Conservation (phyloP, 1,140 invertebrate species). For the Penaeus vannamei region DNA sequence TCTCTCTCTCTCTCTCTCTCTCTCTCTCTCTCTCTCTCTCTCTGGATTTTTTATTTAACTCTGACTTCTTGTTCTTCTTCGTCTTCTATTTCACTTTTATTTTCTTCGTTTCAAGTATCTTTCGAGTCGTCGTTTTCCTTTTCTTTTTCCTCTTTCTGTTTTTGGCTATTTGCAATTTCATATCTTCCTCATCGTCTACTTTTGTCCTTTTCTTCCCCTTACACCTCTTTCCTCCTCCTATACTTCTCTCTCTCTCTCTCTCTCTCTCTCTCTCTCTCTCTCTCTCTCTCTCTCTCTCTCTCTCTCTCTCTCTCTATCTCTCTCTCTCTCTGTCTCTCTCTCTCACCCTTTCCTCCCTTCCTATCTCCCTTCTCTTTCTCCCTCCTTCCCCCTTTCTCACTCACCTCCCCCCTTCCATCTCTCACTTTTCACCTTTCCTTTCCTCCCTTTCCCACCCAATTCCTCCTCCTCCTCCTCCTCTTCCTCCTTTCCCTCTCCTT, state of each 20-base stretch:
- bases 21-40: too few species aligned
- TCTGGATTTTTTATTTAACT: too few species aligned
- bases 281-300: neutral
- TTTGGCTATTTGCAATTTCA: too few species aligned
- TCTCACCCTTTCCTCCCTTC: neutral
- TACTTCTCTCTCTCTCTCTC: neutral
- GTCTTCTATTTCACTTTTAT: too few species aligned
- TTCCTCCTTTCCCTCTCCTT: constrained; percentile 12
- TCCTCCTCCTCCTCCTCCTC: neutral
- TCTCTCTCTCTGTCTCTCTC: neutral
- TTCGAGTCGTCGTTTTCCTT: too few species aligned
- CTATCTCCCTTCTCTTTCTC: neutral
- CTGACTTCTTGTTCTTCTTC: too few species aligned
- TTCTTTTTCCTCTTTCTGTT: too few species aligned
- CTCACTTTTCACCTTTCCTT: neutral
- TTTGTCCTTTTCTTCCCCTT: too few species aligned
- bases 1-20: too few species aligned
- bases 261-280: neutral
- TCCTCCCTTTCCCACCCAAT: neutral
- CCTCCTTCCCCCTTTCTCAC: neutral
- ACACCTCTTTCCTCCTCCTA: neutral
- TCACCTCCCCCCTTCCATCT: neutral
- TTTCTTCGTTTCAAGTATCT: too few species aligned
- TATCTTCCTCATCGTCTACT: too few species aligned
- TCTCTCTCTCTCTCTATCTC: neutral